A percentile compares a stretch with the other conserved stretches of the same genome.
Evolutionary conservation across 2,888 invertebrate genomes (phyloP).

Genomic region (Limnephilus lunatus): DNA sequence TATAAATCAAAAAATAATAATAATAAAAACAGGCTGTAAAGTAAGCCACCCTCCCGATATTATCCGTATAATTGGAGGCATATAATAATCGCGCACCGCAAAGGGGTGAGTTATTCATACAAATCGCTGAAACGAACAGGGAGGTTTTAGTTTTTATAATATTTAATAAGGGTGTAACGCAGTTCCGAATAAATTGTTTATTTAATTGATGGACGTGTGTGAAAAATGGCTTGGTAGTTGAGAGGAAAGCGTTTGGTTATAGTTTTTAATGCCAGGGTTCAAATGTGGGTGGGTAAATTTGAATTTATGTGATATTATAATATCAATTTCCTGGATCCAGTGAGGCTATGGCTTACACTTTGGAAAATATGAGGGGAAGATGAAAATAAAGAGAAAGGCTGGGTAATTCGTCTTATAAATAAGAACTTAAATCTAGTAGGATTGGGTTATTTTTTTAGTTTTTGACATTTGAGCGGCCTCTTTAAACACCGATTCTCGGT

Average conservation of each 20-base stretch:
- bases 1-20: slow-evolving; percentile 10
- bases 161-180: background rate
- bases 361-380: too few relatives aligned
- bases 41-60: slow-evolving; percentile 7
- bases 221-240: background rate
- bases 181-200: slow-evolving; percentile 2
- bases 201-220: background rate
- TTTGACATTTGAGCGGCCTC: too few relatives aligned
- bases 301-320: too few relatives aligned
- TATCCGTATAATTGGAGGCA: slow-evolving; percentile 39
- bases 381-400: too few relatives aligned
- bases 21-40: slow-evolving; percentile 5
- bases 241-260: background rate
- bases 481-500: too few relatives aligned
- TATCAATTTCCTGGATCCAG: too few relatives aligned
- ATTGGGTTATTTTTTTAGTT: too few relatives aligned
- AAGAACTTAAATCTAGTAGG: too few relatives aligned
- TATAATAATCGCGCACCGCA: slow-evolving; percentile 39
- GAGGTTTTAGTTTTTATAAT: background rate
- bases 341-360: too few relatives aligned
- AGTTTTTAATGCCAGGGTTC: background rate
- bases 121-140: slow-evolving; percentile 29
- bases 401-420: too few relatives aligned
- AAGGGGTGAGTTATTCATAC: slow-evolving; percentile 15
- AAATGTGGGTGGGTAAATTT: background rate